Evolutionary conservation across 2,113 vertebrate species (phyloP), one percentile per base, ranked within the genome.

Genomic region (Rattus rattus): DNA sequence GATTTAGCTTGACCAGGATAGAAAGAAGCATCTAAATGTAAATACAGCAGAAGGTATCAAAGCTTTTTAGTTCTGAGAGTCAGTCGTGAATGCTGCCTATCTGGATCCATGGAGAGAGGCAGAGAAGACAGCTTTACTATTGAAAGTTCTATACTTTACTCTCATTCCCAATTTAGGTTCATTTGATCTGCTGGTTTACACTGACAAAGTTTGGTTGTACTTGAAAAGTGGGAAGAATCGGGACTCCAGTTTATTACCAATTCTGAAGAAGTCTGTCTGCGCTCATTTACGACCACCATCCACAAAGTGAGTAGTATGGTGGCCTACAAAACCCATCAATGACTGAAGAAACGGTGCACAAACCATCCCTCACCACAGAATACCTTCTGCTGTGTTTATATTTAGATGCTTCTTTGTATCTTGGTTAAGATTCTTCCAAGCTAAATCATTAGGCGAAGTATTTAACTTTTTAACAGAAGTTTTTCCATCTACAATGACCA

Each of bases 171-270:
- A 63, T 91, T 2, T 97, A 99, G 99, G 99, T 98, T 99, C 99
- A 4, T 99, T 99, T 96, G 99, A 99, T 98, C 99, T 99, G 86
- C 99, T 99, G 85, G 99, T 99, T 94, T 99, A 99, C 96, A 99
- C 99, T 0, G 99, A 99, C 97, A 99, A 99, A 98, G 99, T 84
- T 90, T 99, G 96, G 98, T 97, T 88, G 99, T 99, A 54, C 99
- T 99, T 28, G 99, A 99, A 0, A 99, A 99, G 97, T 99, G 99
- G 99, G 99, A 99, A 81, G 99, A 99, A 96, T 99, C 99, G 0
- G 99, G 99, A 9, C 99, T 99, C 1, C 99, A 99, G 92, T 99
- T 99, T 79, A 99, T 99, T 52, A 91, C 98, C 97, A 99, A 99
- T 63, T 99, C 99, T 0, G 99, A 99, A 98, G 99, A 99, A 96